phyloP scores from a whole-genome alignment of 2,888 invertebrate species.

The Anticlea derivata region DNA sequence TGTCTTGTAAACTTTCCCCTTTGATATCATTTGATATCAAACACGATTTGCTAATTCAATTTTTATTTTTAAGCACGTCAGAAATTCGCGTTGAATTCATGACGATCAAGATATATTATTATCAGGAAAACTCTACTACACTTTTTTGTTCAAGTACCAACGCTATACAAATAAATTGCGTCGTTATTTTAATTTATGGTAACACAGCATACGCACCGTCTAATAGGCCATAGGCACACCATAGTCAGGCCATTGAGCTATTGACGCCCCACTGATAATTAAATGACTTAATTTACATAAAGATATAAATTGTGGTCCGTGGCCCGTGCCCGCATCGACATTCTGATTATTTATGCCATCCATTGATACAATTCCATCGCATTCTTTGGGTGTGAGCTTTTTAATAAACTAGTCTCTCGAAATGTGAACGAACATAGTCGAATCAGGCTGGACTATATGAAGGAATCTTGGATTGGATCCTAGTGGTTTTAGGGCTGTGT shows the following conservation, averaged over 20 bases:
- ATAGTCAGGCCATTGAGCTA: slow-evolving; percentile 12
- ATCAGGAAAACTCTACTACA: too few relatives aligned
- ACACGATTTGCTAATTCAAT: too few relatives aligned
- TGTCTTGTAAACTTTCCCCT: too few relatives aligned
- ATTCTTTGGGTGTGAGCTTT: slow-evolving; percentile 1
- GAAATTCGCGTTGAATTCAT: too few relatives aligned
- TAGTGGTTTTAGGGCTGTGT: too few relatives aligned
- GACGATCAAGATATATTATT: too few relatives aligned
- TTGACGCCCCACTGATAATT: slow-evolving; percentile 45
- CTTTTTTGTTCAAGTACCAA: slow-evolving; percentile 11
- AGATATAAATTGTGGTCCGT: slow-evolving; percentile 28
- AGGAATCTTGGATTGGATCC: too few relatives aligned
- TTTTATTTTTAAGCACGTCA: too few relatives aligned
- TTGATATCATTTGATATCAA: too few relatives aligned
- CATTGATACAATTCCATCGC: slow-evolving; percentile 1
- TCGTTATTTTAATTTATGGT: slow-evolving; percentile 47
- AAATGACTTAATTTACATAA: slow-evolving; percentile 48
- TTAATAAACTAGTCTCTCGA: background rate
- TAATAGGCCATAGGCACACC: slow-evolving; percentile 22
- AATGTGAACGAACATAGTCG: background rate
- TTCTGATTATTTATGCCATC: slow-evolving; percentile 15
- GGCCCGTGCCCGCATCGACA: slow-evolving; percentile 23
- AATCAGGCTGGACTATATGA: too few relatives aligned
- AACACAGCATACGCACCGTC: slow-evolving; percentile 32
- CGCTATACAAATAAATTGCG: slow-evolving; percentile 45